Percentiles rank a stretch among this genome's conserved stretches.
These are phyloP conservation scores for Phrynocephalus versicolor DNA, from an alignment of 2,113 vertebrate species.

Conservation along the genomic window DNA sequence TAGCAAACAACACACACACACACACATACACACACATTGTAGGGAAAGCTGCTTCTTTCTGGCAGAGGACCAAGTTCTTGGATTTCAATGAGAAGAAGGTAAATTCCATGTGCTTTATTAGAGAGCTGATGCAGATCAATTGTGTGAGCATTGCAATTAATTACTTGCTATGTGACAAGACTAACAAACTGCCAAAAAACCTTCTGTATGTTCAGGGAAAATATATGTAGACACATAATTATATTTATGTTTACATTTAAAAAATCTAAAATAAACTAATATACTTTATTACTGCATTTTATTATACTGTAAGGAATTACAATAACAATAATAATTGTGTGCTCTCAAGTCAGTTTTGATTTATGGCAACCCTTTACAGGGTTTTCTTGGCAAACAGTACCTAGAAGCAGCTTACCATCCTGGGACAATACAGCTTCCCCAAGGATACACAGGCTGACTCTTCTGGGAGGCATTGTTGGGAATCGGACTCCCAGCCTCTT, in stretches of 20 bases:
- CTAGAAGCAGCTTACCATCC: too few relatives aligned
- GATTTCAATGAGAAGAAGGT: not conserved
- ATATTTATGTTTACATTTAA: not conserved
- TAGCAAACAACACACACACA: slow-evolving; percentile 35
- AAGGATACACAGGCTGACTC: too few relatives aligned
- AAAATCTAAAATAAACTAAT: not conserved
- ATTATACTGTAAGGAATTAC: too few relatives aligned
- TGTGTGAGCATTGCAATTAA: slow-evolving; percentile 21
- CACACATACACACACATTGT: slow-evolving; percentile 45
- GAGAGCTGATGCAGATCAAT: not conserved
- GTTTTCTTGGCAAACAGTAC: too few relatives aligned
- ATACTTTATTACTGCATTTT: not conserved
- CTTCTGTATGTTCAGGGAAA: not conserved
- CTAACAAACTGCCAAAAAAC: slow-evolving; percentile 14
- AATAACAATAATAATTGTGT: too few relatives aligned
- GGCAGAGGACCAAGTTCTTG: slow-evolving; percentile 15
- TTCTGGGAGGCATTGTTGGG: too few relatives aligned
- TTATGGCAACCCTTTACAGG: too few relatives aligned
- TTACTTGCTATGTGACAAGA: not conserved
- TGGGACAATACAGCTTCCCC: too few relatives aligned
- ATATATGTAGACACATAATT: not conserved
- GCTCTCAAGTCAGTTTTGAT: too few relatives aligned
- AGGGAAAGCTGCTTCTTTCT: not conserved
- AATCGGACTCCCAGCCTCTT: too few relatives aligned
- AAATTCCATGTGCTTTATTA: slow-evolving; percentile 11